These are phyloP conservation scores for Ectemnius continuus DNA, from an alignment of 2,888 invertebrate genomes.

Conservation along the genomic window DNA sequence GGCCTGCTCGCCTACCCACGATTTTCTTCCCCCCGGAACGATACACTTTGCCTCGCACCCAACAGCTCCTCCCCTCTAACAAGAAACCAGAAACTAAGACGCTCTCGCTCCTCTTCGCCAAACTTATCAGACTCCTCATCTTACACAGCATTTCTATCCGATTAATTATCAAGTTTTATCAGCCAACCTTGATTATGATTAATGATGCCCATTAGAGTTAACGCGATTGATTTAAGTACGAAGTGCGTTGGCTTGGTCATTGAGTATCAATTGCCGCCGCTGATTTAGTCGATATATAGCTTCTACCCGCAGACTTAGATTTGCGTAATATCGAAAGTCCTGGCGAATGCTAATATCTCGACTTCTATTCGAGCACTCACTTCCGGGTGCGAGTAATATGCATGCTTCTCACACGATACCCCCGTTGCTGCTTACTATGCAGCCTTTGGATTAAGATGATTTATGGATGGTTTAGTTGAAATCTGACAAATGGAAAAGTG, in stretches of 20 bases:
- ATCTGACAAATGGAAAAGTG: no score
- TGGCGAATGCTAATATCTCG: slow-evolving; percentile 42
- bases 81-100: no score
- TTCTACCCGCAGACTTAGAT: slow-evolving; percentile 31
- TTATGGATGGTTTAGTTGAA: no score
- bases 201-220: no score
- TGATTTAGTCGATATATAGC: background rate
- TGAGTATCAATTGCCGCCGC: slow-evolving; percentile 5
- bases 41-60: slow-evolving; percentile 3
- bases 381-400: slow-evolving; percentile 43
- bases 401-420: slow-evolving; percentile 8
- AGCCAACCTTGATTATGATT: no score
- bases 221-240: background rate
- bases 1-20: slow-evolving; percentile 40
- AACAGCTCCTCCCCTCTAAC: no score
- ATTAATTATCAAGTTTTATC: no score
- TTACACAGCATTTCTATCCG: no score
- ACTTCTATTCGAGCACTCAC: slow-evolving; percentile 45
- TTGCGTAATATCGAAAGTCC: slow-evolving; percentile 46
- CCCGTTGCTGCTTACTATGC: background rate
- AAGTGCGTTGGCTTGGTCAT: background rate
- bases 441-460: no score
- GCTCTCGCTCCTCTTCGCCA: no score
- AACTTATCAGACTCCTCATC: no score
- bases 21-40: slow-evolving; percentile 33